A percentile compares a stretch with the other conserved stretches of the same genome.
Conservation (phyloP, 2,113 vertebrate genomes). For the Loxodonta africana region DNA sequence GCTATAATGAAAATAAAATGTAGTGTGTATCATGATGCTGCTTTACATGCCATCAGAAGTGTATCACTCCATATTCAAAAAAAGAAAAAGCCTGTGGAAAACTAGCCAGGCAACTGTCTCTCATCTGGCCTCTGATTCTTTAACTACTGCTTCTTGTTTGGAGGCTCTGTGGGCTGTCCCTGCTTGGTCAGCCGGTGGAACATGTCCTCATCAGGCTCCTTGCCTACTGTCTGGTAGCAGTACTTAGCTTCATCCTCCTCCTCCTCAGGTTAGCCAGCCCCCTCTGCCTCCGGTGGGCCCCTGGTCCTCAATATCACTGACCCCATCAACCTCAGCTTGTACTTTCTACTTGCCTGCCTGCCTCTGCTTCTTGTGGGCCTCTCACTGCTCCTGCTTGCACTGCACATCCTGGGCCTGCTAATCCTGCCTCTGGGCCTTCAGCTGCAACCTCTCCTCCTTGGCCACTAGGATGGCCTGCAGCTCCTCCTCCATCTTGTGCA, state of each 20-base stretch:
- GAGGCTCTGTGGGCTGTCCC: background rate
- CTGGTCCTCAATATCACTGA: constrained; percentile 94
- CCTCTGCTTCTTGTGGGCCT: constrained; percentile 92
- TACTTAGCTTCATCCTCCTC: too few species aligned
- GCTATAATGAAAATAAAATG: background rate
- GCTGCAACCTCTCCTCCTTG: constrained; percentile 90
- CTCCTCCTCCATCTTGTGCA: constrained; percentile 92
- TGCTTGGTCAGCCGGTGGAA: background rate
- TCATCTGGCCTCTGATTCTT: background rate
- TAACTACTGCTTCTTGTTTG: background rate
- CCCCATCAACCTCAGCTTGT: constrained; percentile 65
- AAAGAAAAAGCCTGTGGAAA: background rate
- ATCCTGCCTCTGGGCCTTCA: constrained; percentile 87
- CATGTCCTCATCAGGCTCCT: too few species aligned
- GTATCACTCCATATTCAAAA: background rate
- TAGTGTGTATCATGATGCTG: too few species aligned
- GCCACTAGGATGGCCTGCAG: constrained; percentile 90
- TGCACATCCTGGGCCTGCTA: constrained; percentile 91
- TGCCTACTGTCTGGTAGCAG: too few species aligned
- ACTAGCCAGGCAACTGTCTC: background rate
- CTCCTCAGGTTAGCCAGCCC: background rate
- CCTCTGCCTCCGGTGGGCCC: constrained; percentile 89
- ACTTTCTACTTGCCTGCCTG: constrained; percentile 91
- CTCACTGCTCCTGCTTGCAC: constrained; percentile 88
- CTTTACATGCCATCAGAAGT: background rate